phyloP scores from a whole-genome alignment of 1,140 invertebrate genomes.

The Paraescarpia echinospica region DNA sequence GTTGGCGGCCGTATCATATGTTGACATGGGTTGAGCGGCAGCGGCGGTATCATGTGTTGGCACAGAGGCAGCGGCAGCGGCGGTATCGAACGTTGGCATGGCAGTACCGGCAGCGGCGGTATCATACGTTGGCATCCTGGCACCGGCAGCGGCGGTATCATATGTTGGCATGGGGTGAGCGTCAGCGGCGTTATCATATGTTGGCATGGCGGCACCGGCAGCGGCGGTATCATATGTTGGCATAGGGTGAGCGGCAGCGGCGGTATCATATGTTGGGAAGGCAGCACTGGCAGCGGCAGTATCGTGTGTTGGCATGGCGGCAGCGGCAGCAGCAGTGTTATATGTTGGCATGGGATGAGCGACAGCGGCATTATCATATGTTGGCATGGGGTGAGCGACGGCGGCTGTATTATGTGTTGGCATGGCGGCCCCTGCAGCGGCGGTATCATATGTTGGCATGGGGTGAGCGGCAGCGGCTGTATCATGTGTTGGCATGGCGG shows the following conservation, averaged over 20 bases:
- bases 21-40: neutral
- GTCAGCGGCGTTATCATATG: neutral
- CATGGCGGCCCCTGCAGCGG: neutral
- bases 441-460: neutral
- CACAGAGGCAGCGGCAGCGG: neutral
- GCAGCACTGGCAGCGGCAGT: no score
- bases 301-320: neutral
- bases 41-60: neutral
- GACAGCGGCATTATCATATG: neutral
- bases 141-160: neutral
- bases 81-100: neutral
- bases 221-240: neutral
- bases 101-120: neutral
- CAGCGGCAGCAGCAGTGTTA: neutral
- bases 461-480: neutral
- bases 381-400: neutral
- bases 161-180: neutral
- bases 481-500: neutral
- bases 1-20: no score
- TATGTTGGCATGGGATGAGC: neutral
- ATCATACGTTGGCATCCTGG: neutral
- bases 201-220: no score
- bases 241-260: neutral
- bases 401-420: neutral
- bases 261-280: no score